Evolutionary conservation across 2,888 invertebrate genomes (phyloP).

Genomic region (Cerastis leucographa): DNA sequence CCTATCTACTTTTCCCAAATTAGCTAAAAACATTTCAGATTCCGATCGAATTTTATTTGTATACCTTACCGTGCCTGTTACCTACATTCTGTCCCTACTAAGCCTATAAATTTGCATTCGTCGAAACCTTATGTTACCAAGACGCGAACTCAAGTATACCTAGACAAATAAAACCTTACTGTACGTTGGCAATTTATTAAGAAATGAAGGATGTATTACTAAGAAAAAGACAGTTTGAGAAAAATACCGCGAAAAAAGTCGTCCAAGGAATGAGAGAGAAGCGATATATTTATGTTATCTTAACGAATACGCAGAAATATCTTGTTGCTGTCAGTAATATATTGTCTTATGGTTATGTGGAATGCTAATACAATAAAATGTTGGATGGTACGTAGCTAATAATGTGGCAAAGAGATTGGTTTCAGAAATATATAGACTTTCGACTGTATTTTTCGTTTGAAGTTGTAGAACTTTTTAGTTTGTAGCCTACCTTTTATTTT

Average conservation of each 20-base stretch:
- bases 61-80: constrained; percentile 27
- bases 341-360: constrained; percentile 43
- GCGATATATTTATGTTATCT: constrained; percentile 63
- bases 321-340: constrained; percentile 49
- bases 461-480: not conserved
- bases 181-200: constrained; percentile 41
- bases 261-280: constrained; percentile 35
- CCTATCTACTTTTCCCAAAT: not conserved
- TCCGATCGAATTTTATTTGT: constrained; percentile 9
- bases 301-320: constrained; percentile 51
- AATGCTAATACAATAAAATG: constrained; percentile 39
- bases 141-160: constrained; percentile 13
- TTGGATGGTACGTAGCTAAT: constrained; percentile 30
- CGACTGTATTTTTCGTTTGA: not conserved
- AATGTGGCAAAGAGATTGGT: constrained; percentile 7
- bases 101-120: constrained; percentile 24
- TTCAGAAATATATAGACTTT: constrained; percentile 2
- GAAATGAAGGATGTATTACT: constrained; percentile 39
- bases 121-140: constrained; percentile 25
- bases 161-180: constrained; percentile 37
- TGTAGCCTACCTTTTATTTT: too few relatives aligned
- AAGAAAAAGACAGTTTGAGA: constrained; percentile 29
- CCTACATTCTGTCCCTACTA: not conserved
- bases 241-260: constrained; percentile 51
- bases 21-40: constrained; percentile 4